Base-by-base conservation (phyloP, 1,140 invertebrate species). In the Cherax destructor region DNA sequence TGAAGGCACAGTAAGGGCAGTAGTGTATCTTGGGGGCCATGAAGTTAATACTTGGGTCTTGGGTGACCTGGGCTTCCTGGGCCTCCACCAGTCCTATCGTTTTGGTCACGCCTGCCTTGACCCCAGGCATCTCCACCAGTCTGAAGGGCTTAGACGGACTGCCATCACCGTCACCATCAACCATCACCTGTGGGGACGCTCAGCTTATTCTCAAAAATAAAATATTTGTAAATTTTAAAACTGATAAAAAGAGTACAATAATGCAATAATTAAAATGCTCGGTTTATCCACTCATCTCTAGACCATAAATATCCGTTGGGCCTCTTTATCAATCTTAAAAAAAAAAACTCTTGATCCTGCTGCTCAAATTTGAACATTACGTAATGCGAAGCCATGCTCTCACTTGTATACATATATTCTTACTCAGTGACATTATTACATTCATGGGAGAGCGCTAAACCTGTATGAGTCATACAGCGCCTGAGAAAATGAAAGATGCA, bases 1-100 rank as follows among this genome's bases (percentile, higher is more conserved):
- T 59, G 52, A 83, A 83, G 52, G 80, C 50, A 59, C 80, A 83
- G 52, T 83, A 83, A 3, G 50, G 80, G 24, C 80, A 83, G 80
- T n/a, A 56, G 52, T 56, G 56, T 4, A 59, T 59, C 52, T 83
- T 83, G 24, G 69, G 69, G 69, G 9, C 30, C n/a, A 74, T 5
- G 69, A 74, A 6, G 69, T 30, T 30, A 11, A 16, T 10, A 30
- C n/a, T 6, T 10, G 69, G 69, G n/a, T 74, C 69, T 9, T 6
- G 69, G 69, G 69, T 74, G 69, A 7, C 13, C 18, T 5, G 16
- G 1, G 61, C 21, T 16, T 18, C 21, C 61, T 18, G 61, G 61
- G 61, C 61, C 18, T 74, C 69, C 2, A n/a, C 69, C 24, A 74
- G 69, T 10, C 69, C 24, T 24, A 74, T 74, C 16, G 24, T 74